These are phyloP conservation scores for Microcebus lehilahytsara DNA, from an alignment of 2,113 vertebrate genomes.

Conservation along the genomic window DNA sequence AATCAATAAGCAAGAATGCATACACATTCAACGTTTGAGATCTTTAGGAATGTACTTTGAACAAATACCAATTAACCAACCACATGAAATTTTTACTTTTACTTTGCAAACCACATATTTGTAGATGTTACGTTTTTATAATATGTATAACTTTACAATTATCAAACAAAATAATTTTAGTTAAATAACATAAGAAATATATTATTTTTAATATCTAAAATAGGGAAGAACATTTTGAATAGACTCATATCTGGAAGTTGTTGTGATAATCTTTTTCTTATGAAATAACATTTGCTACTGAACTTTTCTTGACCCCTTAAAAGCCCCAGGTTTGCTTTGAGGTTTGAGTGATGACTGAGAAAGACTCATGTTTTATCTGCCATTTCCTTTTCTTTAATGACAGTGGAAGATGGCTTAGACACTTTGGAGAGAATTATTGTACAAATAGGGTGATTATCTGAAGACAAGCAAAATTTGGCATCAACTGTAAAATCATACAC, in stretches of 20 bases:
- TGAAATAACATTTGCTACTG: neutral
- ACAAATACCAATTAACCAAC: neutral
- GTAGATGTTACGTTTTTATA: neutral
- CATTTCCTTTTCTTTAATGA: neutral
- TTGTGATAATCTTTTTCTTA: neutral
- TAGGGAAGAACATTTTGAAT: neutral
- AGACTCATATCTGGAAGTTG: neutral
- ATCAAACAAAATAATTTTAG: neutral
- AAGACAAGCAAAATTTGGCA: slow-evolving; percentile 26
- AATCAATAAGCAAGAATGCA: neutral
- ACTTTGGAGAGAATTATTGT: neutral
- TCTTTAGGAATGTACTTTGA: neutral
- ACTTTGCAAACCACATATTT: neutral
- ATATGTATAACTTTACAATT: neutral
- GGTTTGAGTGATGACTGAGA: neutral
- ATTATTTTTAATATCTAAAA: neutral
- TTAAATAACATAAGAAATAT: neutral
- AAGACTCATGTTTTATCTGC: neutral
- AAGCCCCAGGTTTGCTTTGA: neutral
- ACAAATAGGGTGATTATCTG: neutral
- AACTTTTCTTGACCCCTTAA: neutral
- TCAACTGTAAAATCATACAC: neutral
- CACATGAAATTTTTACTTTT: neutral
- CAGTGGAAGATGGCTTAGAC: neutral
- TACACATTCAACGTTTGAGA: neutral